These are phyloP conservation scores for Pachyrhynchus sulphureomaculatus DNA, from an alignment of 1,140 invertebrate genomes.

Conservation along the genomic window DNA sequence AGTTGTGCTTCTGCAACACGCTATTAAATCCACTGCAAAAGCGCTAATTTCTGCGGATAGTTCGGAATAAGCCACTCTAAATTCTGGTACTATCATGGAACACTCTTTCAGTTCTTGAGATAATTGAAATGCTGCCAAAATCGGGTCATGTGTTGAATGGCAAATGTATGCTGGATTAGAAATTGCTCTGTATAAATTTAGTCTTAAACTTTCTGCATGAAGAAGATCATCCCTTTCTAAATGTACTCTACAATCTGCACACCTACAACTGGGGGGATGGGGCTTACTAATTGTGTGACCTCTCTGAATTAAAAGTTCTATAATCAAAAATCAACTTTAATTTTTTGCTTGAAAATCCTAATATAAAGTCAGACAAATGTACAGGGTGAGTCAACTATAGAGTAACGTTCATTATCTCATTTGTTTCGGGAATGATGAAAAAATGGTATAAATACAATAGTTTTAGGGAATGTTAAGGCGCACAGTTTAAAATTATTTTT, in stretches of 20 bases:
- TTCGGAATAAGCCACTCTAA: constrained; percentile 59
- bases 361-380: too few relatives aligned
- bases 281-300: constrained; percentile 59
- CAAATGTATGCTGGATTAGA: constrained; percentile 68
- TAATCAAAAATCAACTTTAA: constrained; percentile 64
- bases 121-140: constrained; percentile 64
- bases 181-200: constrained; percentile 62
- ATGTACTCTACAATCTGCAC: constrained; percentile 57
- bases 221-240: constrained; percentile 53
- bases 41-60: constrained; percentile 58
- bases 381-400: too few relatives aligned
- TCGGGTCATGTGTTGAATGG: constrained; percentile 64
- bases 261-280: constrained; percentile 63
- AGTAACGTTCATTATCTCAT: too few relatives aligned
- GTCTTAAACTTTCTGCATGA: constrained; percentile 53
- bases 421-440: too few relatives aligned
- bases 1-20: constrained; percentile 62
- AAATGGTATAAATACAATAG: too few relatives aligned
- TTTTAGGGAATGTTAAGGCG: too few relatives aligned
- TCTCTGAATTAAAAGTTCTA: constrained; percentile 63
- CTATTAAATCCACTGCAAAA: constrained; percentile 66
- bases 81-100: constrained; percentile 57
- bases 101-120: constrained; percentile 57
- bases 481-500: too few relatives aligned
- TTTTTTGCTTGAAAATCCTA: too few relatives aligned